These are phyloP conservation scores for Bombus vancouverensis DNA, from an alignment of 1,140 invertebrate genomes.

Conservation along the genomic window DNA sequence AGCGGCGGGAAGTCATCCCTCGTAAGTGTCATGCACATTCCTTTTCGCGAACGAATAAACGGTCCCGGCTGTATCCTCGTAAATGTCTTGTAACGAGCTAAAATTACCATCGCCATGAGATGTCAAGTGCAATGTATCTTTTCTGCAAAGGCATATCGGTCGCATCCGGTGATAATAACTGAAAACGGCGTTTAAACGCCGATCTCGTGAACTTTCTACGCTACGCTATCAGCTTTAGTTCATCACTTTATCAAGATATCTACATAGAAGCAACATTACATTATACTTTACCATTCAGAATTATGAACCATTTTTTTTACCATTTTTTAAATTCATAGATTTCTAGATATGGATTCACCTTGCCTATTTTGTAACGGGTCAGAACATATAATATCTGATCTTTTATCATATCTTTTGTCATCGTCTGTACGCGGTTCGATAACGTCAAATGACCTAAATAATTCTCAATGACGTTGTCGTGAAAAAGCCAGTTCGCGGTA, in stretches of 20 bases:
- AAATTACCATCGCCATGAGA: conserved; percentile 69
- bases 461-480: conserved; percentile 14
- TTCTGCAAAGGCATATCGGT: conserved; percentile 39
- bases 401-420: neutral
- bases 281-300: neutral
- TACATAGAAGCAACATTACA: neutral
- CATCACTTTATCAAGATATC: neutral
- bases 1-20: conserved; percentile 45
- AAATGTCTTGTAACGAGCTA: conserved; percentile 71
- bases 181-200: neutral
- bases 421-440: neutral
- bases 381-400: neutral
- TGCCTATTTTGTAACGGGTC: neutral
- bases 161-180: conserved; percentile 36
- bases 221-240: neutral
- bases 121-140: conserved; percentile 70
- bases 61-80: conserved; percentile 52
- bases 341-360: neutral
- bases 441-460: conserved; percentile 23
- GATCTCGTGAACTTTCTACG: neutral
- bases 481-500: conserved; percentile 23
- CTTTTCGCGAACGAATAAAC: conserved; percentile 59
- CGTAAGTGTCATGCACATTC: conserved; percentile 41
- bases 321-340: neutral
- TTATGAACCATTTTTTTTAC: neutral